Evolutionary conservation across 2,113 vertebrate species (phyloP), one percentile per base, ranked within the genome.

Genomic region (Myocastor coypus): DNA sequence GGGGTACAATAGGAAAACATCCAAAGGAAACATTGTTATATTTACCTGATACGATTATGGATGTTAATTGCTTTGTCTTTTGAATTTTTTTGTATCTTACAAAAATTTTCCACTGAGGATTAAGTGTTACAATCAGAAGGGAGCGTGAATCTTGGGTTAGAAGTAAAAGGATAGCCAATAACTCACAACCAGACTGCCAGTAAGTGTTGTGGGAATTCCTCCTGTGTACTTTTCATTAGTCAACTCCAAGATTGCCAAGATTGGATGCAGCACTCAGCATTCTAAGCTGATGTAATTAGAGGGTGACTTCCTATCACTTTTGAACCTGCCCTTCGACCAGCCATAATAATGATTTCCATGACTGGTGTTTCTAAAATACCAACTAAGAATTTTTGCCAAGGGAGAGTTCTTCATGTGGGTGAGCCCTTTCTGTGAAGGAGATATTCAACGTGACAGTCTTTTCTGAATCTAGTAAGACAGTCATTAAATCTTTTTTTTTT

Each of bases 251-350:
- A 52, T 4, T 40, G 80, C 85, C 80, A 22, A 68, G 83, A 52
- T 4, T 40, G 80, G 87, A 66, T 63, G 32, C 24, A n/a, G 87
- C 69, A 68, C 37, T 87, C 55, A 82, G 75, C 66, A 73, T 64
- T 75, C 50, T 55, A 96, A 59, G 40, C 87, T 75, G 84, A 64
- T 86, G 16, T 87, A 93, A 96, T 95, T 93, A 96, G 78, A 95
- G 71, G 75, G 82, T 71, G 95, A 90, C 84, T 46, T 75, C 96
- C 92, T 77, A 85, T 71, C 46, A 92, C 64, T 83, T 94, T 94
- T 13, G 28, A 86, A 59, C 73, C 73, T 55, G 57, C 71, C 83
- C 68, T 94, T 66, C 88, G 55, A 40, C 75, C 63, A 94, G 50
- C 52, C 75, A 50, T 75, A 37, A 37, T 78, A 78, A 64, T 73